Base-by-base conservation (phyloP, 1,140 invertebrate species). In the Neotoxoptera formosana region DNA sequence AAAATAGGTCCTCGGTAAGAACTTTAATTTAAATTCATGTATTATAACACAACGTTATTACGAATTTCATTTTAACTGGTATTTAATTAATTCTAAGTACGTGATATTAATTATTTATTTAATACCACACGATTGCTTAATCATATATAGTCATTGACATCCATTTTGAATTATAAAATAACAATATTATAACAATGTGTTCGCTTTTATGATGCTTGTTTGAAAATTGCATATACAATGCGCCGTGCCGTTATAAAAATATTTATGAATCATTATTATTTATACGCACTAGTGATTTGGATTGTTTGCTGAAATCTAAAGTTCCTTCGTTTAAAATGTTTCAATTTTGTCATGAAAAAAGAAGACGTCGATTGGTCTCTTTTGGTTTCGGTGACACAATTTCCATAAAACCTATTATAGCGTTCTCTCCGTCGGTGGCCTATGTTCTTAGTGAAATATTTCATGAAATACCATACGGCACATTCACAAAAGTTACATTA, bases 221-320 rank as follows among this genome's bases (percentile, higher is more conserved):
- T 76, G n/a, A n/a, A 76, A 76, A 76, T 76, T 76, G 30, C 30
- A 76, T 76, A 76, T 34, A n/a, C 11, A 76, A n/a, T 20, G 60
- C 60, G n/a, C 60, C 14, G 60, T 76, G n/a, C 60, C 6, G 60
- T 76, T n/a, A 76, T 34, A n/a, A 76, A 76, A 76, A 76, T n/a
- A 76, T 76, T 76, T 76, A 76, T n/a, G 30, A 76, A 76, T 34
- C 30, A 76, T 76, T 76, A 76, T 76, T 76, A n/a, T n/a, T 76
- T n/a, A 76, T 76, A 76, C 14, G 60, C 14, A 76, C n/a, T 76
- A 1, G 14, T 76, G 30, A 76, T 6, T 76, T 76, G n/a, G 6
- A n/a, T n/a, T 76, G n/a, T 76, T 76, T 34, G 14, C 14, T 76
- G 14, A 76, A 76, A 1, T 76, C 14, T n/a, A 30, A 76, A 76